Base-by-base conservation (phyloP, 2,888 invertebrate species). In the Pantelozetes paolii region DNA sequence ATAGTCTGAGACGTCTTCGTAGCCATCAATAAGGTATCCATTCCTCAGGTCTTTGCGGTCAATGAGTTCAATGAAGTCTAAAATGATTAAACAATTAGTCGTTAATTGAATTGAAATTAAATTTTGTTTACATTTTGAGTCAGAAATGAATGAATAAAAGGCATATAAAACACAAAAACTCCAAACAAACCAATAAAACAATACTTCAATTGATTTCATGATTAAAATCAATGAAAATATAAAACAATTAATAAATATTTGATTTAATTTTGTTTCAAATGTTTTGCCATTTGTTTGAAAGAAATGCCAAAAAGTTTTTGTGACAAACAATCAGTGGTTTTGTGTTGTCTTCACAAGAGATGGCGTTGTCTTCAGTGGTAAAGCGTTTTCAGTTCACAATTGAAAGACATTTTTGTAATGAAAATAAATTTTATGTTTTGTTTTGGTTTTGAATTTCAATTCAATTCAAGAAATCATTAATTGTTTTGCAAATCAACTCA, bases 121-220 rank as follows among this genome's bases (percentile, higher is more conserved):
- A n/a, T 32, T 9, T 6, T 6, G 8, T 32, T 2, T 23, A 67
- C 67, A 9, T 67, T 67, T 36, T 40, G 67, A 67, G 11, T 40
- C 40, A 67, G n/a, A n/a, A 20, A 67, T 67, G 13, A 67, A 67
- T 6, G 67, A 40, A 23, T 36, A 40, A 2, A 67, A 67, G 9
- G 67, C 67, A 67, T n/a, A 67, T 13, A 36, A 67, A 67, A 67
- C 40, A 23, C 67, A n/a, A 2, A n/a, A 67, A 40, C 36, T 13
- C 67, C 67, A 67, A 40, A 67, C 1, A 3, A 67, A 40, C 67
- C 67, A 67, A 67, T 67, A 67, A 42, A 67, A 13, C 2, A 18
- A 2, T 40, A 67, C 2, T 23, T 67, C 67, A 23, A 42, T 40
- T 67, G 67, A 40, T 18, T 23, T 67, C 67, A 67, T 67, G 20